Evolutionary conservation across 2,113 vertebrate genomes (phyloP).

Genomic region (Pelobates fuscus): DNA sequence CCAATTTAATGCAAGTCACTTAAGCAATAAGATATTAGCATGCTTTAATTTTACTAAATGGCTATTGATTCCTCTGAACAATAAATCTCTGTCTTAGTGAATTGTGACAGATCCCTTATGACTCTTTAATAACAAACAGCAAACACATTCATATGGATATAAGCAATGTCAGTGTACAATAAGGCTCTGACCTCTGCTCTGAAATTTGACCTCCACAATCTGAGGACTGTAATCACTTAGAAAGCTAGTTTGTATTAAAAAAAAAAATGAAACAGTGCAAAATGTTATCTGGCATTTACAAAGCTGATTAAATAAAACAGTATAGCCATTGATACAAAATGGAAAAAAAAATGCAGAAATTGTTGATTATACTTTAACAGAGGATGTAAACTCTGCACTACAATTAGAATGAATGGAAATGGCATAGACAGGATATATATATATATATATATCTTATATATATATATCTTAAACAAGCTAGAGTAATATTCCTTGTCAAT

Average conservation of each 20-base stretch:
- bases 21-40: slow-evolving; percentile 42
- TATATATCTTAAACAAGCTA: too few relatives aligned
- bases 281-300: slow-evolving; percentile 7
- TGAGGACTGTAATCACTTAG: slow-evolving; percentile 36
- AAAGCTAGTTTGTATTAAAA: slow-evolving; percentile 18
- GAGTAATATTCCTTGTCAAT: too few relatives aligned
- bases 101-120: slow-evolving; percentile 41
- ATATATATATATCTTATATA: too few relatives aligned
- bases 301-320: neutral
- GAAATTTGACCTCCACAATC: slow-evolving; percentile 1
- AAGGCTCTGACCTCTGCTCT: slow-evolving; percentile 41
- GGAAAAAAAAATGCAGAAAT: neutral
- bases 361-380: neutral
- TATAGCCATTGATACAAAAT: slow-evolving; percentile 9
- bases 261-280: neutral
- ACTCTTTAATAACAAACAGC: slow-evolving; percentile 32
- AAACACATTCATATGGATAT: slow-evolving; percentile 46
- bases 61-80: slow-evolving; percentile 41
- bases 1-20: slow-evolving; percentile 40
- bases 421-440: neutral
- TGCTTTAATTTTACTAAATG: slow-evolving; percentile 45
- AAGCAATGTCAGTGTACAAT: slow-evolving; percentile 23
- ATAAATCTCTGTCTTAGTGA: slow-evolving; percentile 42
- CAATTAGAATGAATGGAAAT: neutral
- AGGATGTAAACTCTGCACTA: neutral